phyloP scores from a whole-genome alignment of 1,140 invertebrate genomes.

The Hyles vespertilio region DNA sequence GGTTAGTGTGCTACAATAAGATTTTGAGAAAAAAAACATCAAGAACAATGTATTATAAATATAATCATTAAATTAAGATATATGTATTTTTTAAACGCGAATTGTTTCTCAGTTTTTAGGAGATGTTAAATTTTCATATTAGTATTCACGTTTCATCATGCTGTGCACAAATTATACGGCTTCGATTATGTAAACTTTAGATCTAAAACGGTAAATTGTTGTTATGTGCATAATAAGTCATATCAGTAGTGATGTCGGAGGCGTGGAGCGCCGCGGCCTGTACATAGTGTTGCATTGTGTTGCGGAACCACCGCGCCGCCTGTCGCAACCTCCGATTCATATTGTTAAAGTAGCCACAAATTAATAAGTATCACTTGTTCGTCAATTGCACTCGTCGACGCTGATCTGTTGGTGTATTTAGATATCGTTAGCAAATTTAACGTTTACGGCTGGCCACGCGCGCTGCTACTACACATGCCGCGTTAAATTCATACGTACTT shows the following conservation, averaged over 20 bases:
- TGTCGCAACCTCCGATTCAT: slow-evolving; percentile 33
- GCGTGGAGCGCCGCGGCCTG: slow-evolving; percentile 3
- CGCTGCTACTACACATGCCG: slow-evolving; percentile 4
- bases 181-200: slow-evolving; percentile 40
- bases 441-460: slow-evolving; percentile 18
- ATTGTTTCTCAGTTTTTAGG: slow-evolving; percentile 68
- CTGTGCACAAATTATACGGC: slow-evolving; percentile 66
- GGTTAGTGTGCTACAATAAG: slow-evolving; percentile 75
- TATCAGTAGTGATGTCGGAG: slow-evolving; percentile 38
- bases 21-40: slow-evolving; percentile 62
- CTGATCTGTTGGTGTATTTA: slow-evolving; percentile 56
- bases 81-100: slow-evolving; percentile 72
- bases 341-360: slow-evolving; percentile 67
- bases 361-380: slow-evolving; percentile 72
- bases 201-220: slow-evolving; percentile 52
- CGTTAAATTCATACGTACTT: slow-evolving; percentile 34
- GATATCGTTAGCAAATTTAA: slow-evolving; percentile 43
- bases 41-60: slow-evolving; percentile 71
- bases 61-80: slow-evolving; percentile 68
- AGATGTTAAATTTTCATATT: slow-evolving; percentile 63
- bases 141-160: slow-evolving; percentile 46
- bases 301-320: slow-evolving; percentile 28
- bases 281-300: slow-evolving; percentile 47
- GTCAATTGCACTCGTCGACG: slow-evolving; percentile 71
- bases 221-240: slow-evolving; percentile 62